phyloP scores from a whole-genome alignment of 2,113 vertebrate genomes.

The Notothenia coriiceps region DNA sequence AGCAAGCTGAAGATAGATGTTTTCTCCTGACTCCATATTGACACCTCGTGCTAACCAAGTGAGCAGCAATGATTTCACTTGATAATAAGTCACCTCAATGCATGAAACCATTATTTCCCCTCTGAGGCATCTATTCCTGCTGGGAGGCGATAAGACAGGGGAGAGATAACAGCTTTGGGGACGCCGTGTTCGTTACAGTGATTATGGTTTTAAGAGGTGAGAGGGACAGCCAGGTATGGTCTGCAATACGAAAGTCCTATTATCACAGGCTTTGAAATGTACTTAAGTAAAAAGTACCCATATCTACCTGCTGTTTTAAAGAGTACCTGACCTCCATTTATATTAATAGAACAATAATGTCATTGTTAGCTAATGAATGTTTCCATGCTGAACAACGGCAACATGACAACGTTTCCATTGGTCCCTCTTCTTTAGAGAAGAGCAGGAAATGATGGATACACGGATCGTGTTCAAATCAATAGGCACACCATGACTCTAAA shows the following conservation, averaged over 20 bases:
- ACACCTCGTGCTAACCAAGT: conserved; percentile 36
- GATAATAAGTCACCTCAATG: conserved; percentile 61
- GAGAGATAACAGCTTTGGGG: conserved; percentile 38
- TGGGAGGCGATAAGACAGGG: conserved; percentile 51
- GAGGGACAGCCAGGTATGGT: conserved; percentile 31
- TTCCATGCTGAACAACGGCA: too few species aligned
- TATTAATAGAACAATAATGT: too few species aligned
- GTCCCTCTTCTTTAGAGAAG: too few species aligned
- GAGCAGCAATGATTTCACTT: conserved; percentile 50
- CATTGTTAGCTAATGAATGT: too few species aligned
- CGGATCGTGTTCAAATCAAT: too few species aligned
- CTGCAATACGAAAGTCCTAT: conserved; percentile 18
- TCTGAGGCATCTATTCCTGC: conserved; percentile 56
- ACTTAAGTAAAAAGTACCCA: too few species aligned
- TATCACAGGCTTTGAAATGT: background rate
- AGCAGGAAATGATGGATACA: too few species aligned
- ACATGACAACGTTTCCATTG: too few species aligned
- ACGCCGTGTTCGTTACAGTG: conserved; percentile 37
- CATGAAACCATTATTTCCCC: conserved; percentile 38
- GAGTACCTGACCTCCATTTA: too few species aligned
- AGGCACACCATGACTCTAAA: too few species aligned
- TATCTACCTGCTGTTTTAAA: too few species aligned
- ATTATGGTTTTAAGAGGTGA: conserved; percentile 54
- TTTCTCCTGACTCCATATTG: conserved; percentile 37
- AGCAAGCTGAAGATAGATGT: conserved; percentile 23